Evolutionary conservation across 35 echinoderm and acorn worm genomes (phyloP).

Genomic region (Lytechinus pictus): DNA sequence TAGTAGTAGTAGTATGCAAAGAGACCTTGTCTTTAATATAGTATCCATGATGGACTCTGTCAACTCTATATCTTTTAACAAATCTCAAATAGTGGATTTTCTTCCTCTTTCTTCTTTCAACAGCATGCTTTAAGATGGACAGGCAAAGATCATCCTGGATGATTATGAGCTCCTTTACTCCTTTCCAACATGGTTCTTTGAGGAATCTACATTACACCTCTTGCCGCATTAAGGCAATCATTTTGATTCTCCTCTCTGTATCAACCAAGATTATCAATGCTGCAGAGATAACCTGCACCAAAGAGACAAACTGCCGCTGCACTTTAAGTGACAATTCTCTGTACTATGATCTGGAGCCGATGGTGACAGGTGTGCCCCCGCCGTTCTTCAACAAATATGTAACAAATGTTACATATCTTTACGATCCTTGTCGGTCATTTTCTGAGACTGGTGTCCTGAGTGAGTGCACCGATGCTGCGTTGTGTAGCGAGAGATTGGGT

Average conservation of each 20-base stretch:
- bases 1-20: too few relatives aligned
- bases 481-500: not conserved
- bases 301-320: conserved; percentile 19
- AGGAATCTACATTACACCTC: not conserved
- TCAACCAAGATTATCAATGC: not conserved
- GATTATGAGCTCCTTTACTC: not conserved
- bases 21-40: too few relatives aligned
- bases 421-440: conserved; percentile 33
- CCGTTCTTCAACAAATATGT: not conserved
- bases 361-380: not conserved
- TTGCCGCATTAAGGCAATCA: not conserved
- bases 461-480: not conserved
- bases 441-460: not conserved
- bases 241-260: not conserved
- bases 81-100: not conserved
- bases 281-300: not conserved
- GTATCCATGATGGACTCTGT: too few relatives aligned
- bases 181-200: not conserved
- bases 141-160: not conserved
- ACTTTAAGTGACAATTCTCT: conserved; percentile 25
- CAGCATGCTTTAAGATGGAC: not conserved
- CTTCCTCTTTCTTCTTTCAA: not conserved
- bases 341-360: conserved; percentile 24
- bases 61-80: too few relatives aligned
- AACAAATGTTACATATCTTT: not conserved